Conservation (phyloP, 2,888 invertebrate species). For the Hyposoter didymator region DNA sequence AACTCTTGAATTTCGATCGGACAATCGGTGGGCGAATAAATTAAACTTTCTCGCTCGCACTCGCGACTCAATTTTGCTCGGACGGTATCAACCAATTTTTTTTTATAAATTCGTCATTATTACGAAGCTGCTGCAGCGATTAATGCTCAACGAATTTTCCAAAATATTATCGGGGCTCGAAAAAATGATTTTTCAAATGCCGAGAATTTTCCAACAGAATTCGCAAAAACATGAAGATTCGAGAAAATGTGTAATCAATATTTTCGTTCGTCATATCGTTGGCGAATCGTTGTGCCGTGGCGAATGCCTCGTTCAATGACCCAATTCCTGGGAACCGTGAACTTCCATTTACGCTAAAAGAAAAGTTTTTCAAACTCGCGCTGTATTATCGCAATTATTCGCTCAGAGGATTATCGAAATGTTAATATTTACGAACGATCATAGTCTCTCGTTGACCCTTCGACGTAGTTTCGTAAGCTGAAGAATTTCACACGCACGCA, state of each 20-base stretch:
- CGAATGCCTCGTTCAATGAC: conserved; percentile 30
- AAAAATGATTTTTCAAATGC: no score
- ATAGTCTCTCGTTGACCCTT: conserved; percentile 11
- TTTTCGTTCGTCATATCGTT: conserved; percentile 14
- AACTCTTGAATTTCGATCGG: no score
- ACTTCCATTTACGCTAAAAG: conserved; percentile 42
- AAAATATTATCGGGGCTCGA: no score
- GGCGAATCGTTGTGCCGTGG: conserved; percentile 15
- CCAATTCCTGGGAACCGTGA: conserved; percentile 38
- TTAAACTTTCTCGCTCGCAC: no score
- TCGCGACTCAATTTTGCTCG: no score
- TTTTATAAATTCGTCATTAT: no score
- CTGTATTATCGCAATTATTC: background rate
- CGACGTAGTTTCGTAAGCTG: background rate
- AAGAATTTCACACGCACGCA: background rate
- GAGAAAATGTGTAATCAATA: conserved; percentile 1
- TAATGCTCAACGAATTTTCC: no score
- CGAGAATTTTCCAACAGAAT: no score
- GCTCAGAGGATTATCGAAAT: conserved; percentile 1
- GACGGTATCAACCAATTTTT: no score
- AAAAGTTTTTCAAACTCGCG: conserved; percentile 3
- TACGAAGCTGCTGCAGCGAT: no score
- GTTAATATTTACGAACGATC: background rate
- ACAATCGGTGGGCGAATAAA: no score
- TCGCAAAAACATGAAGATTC: background rate